These are phyloP conservation scores for Stenodema calcarata DNA, from an alignment of 2,888 invertebrate species.

Conservation along the genomic window DNA sequence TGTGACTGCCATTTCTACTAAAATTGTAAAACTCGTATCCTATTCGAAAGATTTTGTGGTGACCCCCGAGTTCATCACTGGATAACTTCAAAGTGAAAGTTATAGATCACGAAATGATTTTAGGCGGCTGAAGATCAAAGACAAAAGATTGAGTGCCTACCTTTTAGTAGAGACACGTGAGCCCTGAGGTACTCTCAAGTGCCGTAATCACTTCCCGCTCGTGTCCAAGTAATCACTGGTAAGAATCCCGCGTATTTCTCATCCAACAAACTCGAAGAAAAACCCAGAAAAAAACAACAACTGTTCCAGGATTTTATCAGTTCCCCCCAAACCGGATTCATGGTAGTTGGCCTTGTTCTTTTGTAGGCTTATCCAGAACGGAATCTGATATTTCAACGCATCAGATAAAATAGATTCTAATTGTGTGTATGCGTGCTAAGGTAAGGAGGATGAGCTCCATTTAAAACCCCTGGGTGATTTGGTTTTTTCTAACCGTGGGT, in stretches of 20 bases:
- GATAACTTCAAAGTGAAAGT: neutral
- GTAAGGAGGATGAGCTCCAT: neutral
- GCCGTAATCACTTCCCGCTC: neutral
- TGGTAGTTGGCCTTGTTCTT: constrained; percentile 22
- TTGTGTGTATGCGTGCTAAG: constrained; percentile 8
- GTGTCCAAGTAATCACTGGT: neutral
- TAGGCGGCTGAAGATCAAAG: neutral
- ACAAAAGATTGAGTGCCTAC: neutral
- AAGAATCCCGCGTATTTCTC: neutral
- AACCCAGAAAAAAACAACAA: neutral
- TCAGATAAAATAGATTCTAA: constrained; percentile 36
- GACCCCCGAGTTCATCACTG: neutral
- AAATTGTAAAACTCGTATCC: too few species aligned
- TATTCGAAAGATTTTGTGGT: too few species aligned
- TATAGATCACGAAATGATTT: neutral
- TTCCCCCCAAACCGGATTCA: constrained; percentile 10
- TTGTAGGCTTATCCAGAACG: neutral
- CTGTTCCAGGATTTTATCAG: constrained; percentile 4
- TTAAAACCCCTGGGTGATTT: neutral
- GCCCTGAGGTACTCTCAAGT: neutral
- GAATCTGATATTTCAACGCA: constrained; percentile 32
- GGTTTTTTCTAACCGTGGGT: neutral
- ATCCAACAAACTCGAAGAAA: neutral
- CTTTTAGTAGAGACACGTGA: neutral
- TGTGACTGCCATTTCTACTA: too few species aligned